These are phyloP conservation scores for Catalaphyllia jardinei DNA, from an alignment of 64 coral and sea anemone genomes.

Conservation along the genomic window DNA sequence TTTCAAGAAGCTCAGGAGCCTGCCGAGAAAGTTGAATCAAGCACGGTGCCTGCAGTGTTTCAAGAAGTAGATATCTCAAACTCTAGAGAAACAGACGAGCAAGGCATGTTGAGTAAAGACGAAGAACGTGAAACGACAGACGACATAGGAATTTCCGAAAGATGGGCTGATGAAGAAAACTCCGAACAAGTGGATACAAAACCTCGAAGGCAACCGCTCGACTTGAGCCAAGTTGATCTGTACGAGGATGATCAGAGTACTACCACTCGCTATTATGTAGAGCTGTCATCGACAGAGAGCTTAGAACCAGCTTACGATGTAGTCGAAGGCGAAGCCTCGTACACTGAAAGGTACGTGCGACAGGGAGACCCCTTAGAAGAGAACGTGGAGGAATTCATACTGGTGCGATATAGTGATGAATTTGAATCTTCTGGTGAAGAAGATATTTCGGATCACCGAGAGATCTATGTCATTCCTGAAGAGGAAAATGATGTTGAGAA, in stretches of 20 bases:
- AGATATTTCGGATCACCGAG: constrained; percentile 79
- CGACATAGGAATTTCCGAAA: constrained; percentile 21
- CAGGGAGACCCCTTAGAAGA: constrained; percentile 88
- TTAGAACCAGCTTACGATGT: constrained; percentile 74
- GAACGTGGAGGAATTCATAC: constrained; percentile 90
- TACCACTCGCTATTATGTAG: constrained; percentile 77
- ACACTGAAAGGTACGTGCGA: constrained; percentile 68
- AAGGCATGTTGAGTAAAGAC: background rate
- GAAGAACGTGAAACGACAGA: constrained; percentile 3
- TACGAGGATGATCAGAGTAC: constrained; percentile 76
- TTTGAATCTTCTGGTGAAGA: constrained; percentile 78
- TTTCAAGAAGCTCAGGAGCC: constrained; percentile 19
- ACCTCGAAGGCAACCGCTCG: background rate
- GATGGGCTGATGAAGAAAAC: background rate
- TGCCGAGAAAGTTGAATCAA: constrained; percentile 31
- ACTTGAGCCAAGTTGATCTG: constrained; percentile 63
- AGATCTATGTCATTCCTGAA: constrained; percentile 94
- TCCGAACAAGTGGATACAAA: background rate
- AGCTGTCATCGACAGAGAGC: constrained; percentile 80
- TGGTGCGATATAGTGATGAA: constrained; percentile 79
- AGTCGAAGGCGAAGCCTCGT: constrained; percentile 60
- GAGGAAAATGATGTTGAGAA: constrained; percentile 67
- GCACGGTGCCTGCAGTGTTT: background rate
- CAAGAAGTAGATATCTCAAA: constrained; percentile 49
- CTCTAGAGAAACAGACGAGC: background rate